Base-by-base conservation (phyloP, 2,797 vertebrate species). In the Malacoraja senta region DNA sequence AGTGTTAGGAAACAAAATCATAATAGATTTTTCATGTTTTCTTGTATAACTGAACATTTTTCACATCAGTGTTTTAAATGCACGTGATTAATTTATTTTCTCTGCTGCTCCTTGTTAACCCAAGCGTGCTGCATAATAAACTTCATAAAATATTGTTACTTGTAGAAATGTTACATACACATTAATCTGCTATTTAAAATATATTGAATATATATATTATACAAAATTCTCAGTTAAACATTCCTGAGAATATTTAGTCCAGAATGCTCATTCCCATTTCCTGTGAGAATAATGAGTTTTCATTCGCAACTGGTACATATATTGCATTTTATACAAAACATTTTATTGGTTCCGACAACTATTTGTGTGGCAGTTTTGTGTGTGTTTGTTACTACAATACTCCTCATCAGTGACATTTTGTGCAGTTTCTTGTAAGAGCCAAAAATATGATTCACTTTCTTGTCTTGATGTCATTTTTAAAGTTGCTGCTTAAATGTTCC, bases 31-130 rank as follows among this genome's bases (percentile, higher is more conserved):
- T 35, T 91, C 8, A 90, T 68, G 13, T 91, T 91, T 91, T 53
- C 32, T 90, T 91, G 38, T 68, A 84, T 71, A 91, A 71, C 35
- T 74, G 68, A 88, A 88, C 24, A 88, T 35, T 88, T 68, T 68
- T 68, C 84, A 76, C 21, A 68, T 88, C 38, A 81, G 68, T 74
- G 71, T 53, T 76, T 10, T 29, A 76, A 91, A 53, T 76, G 13
- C 21, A 76, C 21, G 58, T 74, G 72, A 53, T 58, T 15, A 9
- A n/a, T 44, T 17, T 72, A 74, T 74, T 53, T 74, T 58, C 44
- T 53, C 26, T 92, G 35, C 90, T 74, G 35, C 71, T 76, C 29
- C 3, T 90, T 71, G 29, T 74, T 76, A 92, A 76, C 71, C 29
- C 8, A n/a, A 15, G 32, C 13, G 6, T 26, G 44, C 35, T 76